These are phyloP conservation scores for Paracentrotus lividus DNA, from an alignment of 53 echinoderm and acorn worm genomes.

Conservation along the genomic window DNA sequence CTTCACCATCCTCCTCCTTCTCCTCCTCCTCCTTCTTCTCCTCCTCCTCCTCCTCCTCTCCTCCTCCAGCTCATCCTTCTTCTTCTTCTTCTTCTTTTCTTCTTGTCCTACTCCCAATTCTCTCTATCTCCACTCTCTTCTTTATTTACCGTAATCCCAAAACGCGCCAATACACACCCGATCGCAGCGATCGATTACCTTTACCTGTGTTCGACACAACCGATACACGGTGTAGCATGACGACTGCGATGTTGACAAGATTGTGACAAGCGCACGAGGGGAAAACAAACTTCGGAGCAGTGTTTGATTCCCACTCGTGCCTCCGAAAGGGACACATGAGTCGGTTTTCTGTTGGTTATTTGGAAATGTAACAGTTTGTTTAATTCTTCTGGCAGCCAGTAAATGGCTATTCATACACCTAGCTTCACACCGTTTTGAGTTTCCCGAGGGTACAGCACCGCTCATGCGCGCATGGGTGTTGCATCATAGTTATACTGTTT, in stretches of 20 bases:
- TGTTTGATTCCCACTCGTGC: slow-evolving; percentile 44
- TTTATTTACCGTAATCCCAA: neutral
- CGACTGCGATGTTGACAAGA: slow-evolving; percentile 25
- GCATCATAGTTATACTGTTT: too few relatives aligned
- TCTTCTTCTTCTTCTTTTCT: neutral
- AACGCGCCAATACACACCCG: neutral
- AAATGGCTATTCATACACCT: slow-evolving; percentile 44
- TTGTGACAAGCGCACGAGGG: slow-evolving; percentile 51
- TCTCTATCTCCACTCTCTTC: slow-evolving; percentile 4
- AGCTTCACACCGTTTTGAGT: slow-evolving; percentile 44
- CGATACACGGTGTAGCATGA: slow-evolving; percentile 21
- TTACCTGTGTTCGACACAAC: slow-evolving; percentile 6
- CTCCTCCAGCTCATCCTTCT: neutral
- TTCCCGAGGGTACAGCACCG: neutral
- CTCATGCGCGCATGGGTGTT: neutral
- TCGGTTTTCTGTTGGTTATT: slow-evolving; percentile 51
- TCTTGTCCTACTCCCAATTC: neutral
- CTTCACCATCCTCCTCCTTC: neutral
- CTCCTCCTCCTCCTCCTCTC: neutral
- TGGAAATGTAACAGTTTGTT: slow-evolving; percentile 67
- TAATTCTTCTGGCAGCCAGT: slow-evolving; percentile 36
- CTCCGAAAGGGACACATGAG: slow-evolving; percentile 35
- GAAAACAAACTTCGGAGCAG: slow-evolving; percentile 58
- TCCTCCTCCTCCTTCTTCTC: neutral
- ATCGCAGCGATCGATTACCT: slow-evolving; percentile 48